Conservation (phyloP, 2,888 invertebrate species). For the Agonum fuliginosum region DNA sequence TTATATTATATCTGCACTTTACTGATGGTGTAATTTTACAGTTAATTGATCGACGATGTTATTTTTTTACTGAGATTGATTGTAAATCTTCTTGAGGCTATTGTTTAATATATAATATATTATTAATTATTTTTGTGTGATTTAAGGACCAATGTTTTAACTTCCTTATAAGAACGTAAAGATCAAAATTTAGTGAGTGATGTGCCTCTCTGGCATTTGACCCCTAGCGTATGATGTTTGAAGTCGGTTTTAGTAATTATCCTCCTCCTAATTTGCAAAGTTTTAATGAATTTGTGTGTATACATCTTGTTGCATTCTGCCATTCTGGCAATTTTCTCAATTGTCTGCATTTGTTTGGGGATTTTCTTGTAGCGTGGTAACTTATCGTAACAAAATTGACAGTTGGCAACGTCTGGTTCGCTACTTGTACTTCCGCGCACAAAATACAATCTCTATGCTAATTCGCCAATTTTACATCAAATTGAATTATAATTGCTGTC, state of each 20-base stretch:
- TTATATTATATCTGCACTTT: no score
- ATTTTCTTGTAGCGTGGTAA: neutral
- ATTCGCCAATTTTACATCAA: slow-evolving; percentile 55
- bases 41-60: no score
- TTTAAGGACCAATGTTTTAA: no score
- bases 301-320: slow-evolving; percentile 20
- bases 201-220: no score
- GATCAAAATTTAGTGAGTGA: no score
- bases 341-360: neutral
- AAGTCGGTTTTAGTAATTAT: neutral
- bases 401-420: slow-evolving; percentile 33
- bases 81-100: no score
- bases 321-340: slow-evolving; percentile 1
- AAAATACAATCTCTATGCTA: slow-evolving; percentile 58
- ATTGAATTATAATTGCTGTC: slow-evolving; percentile 52
- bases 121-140: no score
- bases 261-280: slow-evolving; percentile 5
- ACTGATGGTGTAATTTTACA: no score
- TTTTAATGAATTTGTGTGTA: slow-evolving; percentile 41
- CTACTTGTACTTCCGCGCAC: slow-evolving; percentile 26
- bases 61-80: no score
- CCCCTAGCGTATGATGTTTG: no score
- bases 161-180: no score
- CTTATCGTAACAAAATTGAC: slow-evolving; percentile 47
- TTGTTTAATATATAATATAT: no score